Evolutionary conservation across 2,113 vertebrate genomes (phyloP).

Genomic region (Chitala chitala): DNA sequence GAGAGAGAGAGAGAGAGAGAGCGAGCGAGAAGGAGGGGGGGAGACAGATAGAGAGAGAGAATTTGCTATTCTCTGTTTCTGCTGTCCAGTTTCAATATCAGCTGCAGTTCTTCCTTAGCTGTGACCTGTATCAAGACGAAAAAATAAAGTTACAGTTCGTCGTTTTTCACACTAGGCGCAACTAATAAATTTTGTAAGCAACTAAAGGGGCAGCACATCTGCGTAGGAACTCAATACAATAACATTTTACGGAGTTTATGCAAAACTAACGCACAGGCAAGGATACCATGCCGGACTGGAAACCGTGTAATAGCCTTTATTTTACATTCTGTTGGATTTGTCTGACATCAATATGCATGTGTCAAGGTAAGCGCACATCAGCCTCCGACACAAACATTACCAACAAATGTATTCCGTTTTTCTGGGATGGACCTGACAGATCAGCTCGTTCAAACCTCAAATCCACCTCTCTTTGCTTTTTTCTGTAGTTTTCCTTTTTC

Average conservation of each 20-base stretch:
- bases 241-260: neutral
- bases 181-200: too few species aligned
- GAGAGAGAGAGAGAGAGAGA: conserved; percentile 15
- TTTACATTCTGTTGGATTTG: neutral
- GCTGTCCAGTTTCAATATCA: neutral
- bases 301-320: neutral
- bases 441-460: too few species aligned
- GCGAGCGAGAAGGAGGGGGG: neutral
- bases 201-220: too few species aligned
- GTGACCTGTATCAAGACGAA: neutral
- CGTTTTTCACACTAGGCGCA: too few species aligned
- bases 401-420: too few species aligned
- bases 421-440: too few species aligned
- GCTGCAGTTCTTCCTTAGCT: neutral
- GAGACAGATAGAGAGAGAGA: too few species aligned
- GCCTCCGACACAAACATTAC: too few species aligned
- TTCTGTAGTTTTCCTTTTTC: too few species aligned
- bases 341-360: neutral
- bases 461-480: too few species aligned
- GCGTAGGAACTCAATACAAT: neutral
- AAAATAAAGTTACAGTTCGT: neutral
- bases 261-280: neutral
- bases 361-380: conserved; percentile 2
- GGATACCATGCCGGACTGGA: conserved; percentile 7
- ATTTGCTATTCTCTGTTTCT: too few species aligned